Conservation (phyloP, 2,113 vertebrate species). For the Raphicerus campestris region DNA sequence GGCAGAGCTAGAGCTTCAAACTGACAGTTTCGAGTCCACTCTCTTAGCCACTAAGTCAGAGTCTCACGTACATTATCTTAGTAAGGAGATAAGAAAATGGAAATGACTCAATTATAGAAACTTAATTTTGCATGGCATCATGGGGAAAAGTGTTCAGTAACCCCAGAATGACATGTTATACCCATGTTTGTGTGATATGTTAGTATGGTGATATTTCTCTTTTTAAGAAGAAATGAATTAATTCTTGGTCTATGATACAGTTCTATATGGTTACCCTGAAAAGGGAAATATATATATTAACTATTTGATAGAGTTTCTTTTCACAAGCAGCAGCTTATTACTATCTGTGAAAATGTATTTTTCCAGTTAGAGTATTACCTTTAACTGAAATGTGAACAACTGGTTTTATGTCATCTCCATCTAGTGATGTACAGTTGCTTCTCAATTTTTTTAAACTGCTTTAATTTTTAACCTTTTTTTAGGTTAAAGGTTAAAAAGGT, state of each 20-base stretch:
- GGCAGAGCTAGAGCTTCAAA: background rate
- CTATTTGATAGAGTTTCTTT: background rate
- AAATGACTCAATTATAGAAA: background rate
- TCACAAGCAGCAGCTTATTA: background rate
- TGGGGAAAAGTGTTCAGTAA: background rate
- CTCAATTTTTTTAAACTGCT: background rate
- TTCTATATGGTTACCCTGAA: background rate
- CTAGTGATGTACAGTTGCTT: background rate
- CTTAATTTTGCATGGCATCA: background rate
- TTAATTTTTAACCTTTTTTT: slow-evolving; percentile 7
- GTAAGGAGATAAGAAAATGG: background rate
- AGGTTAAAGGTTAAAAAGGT: no score
- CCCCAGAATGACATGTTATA: background rate
- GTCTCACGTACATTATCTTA: background rate
- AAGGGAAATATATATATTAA: background rate
- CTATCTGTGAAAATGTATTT: background rate
- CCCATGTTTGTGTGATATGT: background rate
- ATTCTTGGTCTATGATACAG: background rate
- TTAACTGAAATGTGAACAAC: background rate
- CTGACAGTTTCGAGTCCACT: background rate
- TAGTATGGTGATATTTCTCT: background rate
- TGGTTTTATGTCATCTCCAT: background rate
- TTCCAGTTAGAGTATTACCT: background rate
- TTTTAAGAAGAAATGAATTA: background rate
- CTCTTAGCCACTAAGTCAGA: background rate